Conservation (phyloP, 2,113 vertebrate species). For the Zosterops pallidus region DNA sequence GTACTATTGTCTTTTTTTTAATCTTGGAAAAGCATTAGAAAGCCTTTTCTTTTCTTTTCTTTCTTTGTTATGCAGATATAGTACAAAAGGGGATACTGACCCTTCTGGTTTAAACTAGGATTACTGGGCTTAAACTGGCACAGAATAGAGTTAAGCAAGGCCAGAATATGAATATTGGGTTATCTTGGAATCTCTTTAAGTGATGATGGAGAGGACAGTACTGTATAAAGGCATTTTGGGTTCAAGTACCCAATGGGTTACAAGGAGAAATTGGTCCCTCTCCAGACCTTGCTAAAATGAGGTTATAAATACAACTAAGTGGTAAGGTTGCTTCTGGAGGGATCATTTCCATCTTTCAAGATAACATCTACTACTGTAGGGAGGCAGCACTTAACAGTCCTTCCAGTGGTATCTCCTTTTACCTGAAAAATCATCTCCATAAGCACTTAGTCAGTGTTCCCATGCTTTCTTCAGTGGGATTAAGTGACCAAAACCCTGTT, state of each 20-base stretch:
- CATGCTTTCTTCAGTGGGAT: not conserved
- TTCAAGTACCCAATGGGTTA: not conserved
- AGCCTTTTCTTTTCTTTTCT: not conserved
- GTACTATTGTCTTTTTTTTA: not conserved
- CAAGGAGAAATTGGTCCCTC: not conserved
- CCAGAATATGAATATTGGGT: not conserved
- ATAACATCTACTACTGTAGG: not conserved
- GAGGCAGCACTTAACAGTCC: not conserved
- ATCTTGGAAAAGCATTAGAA: not conserved
- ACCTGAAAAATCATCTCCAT: not conserved
- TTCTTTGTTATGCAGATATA: not conserved
- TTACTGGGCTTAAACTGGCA: not conserved
- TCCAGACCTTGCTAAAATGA: not conserved
- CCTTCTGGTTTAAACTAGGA: not conserved
- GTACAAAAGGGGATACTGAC: not conserved
- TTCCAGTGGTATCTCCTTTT: not conserved
- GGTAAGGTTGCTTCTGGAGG: not conserved
- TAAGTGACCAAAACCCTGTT: not conserved
- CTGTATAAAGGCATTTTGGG: not conserved
- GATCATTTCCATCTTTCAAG: not conserved
- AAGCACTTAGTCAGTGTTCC: not conserved
- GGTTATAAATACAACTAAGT: not conserved
- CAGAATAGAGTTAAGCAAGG: not conserved
- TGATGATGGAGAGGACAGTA: not conserved
- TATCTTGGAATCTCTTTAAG: not conserved